Base-by-base conservation (phyloP, 2,888 invertebrate species). In the Drosophila mimetica region DNA sequence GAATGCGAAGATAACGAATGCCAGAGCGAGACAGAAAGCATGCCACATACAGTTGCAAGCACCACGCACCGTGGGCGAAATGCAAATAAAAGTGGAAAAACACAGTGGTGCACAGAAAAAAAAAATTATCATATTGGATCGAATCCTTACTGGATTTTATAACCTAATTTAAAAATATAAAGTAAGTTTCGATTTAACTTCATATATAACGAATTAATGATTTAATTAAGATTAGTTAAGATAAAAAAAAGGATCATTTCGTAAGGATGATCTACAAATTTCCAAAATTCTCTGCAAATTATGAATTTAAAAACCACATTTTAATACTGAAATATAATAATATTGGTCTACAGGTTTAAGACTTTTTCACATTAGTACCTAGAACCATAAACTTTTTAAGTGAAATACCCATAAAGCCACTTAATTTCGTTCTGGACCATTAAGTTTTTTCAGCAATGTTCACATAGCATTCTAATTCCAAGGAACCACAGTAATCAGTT, bases 1-100 rank as follows among this genome's bases (percentile, higher is more conserved):
- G 42, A 47, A 58, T 44, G 75, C 66, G 75, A 65, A 61, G 66
- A 66, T 51, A 66, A 42, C 42, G 30, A 14, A 22, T 8, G 51
- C 14, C 14, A 13, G 44, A 64, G 64, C 11, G 53, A 67, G 67
- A 64, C n/a, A 36, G 52, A 36, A 51, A 7, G 42, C 34, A n/a
- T 18, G 51, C 22, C 14, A 60, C 60, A 61, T 22, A 61, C 63
- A 66, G 67, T 66, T 64, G 28, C 67, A 44, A 66, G 67, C 34
- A 14, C 13, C n/a, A n/a, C n/a, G 66, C 34, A 64, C 64, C 66
- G 67, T 64, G 64, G 67, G 14, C 13, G 1, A n/a, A 16, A 16
- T 42, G 36, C 18, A 53, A 5, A 1, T 1, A 53, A 22, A 22
- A 6, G 22, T 22, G 22, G 1, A 5, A 25, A 7, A 25, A 25